Percentiles rank a stretch among this genome's conserved stretches.
Conservation (phyloP, 2,888 invertebrate species). For the Agrotis clavis region DNA sequence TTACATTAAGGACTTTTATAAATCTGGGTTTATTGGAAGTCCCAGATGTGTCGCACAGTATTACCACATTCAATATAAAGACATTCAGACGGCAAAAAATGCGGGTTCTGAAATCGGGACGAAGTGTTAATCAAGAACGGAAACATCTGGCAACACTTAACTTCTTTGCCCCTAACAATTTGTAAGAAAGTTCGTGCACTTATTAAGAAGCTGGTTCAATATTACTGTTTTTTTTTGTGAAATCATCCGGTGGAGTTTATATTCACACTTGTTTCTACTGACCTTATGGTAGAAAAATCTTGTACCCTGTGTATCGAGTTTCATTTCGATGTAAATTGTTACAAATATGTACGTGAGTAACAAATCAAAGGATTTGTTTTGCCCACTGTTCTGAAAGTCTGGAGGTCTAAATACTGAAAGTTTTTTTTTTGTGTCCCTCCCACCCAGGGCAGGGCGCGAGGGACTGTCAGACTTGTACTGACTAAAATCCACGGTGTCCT, state of each 20-base stretch:
- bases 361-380: no score
- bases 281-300: no score
- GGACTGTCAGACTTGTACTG: no score
- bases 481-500: no score
- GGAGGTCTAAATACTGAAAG: no score
- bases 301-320: no score
- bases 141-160: slow-evolving; percentile 62
- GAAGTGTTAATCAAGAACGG: slow-evolving; percentile 59
- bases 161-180: slow-evolving; percentile 58
- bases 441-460: no score
- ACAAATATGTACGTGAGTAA: neutral
- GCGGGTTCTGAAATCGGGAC: slow-evolving; percentile 48
- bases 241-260: slow-evolving; percentile 30
- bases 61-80: slow-evolving; percentile 47
- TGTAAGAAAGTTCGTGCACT: slow-evolving; percentile 52
- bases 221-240: slow-evolving; percentile 36
- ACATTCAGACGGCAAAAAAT: slow-evolving; percentile 46
- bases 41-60: slow-evolving; percentile 29
- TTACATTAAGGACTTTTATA: slow-evolving; percentile 15
- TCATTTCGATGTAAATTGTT: neutral
- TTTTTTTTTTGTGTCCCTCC: no score
- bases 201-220: slow-evolving; percentile 34
- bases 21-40: slow-evolving; percentile 8
- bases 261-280: slow-evolving; percentile 17
- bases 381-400: no score